phyloP scores from a whole-genome alignment of 2,113 vertebrate genomes.

The Pachypanchax playfairii region DNA sequence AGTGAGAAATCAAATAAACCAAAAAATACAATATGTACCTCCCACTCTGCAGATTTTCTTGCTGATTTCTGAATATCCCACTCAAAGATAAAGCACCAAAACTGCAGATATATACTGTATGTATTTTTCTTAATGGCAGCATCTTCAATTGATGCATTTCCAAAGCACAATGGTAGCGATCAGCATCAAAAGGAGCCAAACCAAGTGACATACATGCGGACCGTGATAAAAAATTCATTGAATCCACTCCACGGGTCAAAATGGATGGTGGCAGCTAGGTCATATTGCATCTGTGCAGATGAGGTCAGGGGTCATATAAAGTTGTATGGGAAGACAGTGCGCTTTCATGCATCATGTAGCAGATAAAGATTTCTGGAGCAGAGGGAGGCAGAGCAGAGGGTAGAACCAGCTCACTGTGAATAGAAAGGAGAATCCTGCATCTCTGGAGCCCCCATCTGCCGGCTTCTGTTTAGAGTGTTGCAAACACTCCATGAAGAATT shows the following conservation, averaged over 20 bases:
- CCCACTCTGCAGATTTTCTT: slow-evolving; percentile 35
- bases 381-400: slow-evolving; percentile 44
- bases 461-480: slow-evolving; percentile 10
- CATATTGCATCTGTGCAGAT: slow-evolving; percentile 90
- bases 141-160: slow-evolving; percentile 51
- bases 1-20: slow-evolving; percentile 46
- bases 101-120: slow-evolving; percentile 6
- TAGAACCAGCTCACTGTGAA: slow-evolving; percentile 30
- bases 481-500: neutral
- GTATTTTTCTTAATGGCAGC: slow-evolving; percentile 3
- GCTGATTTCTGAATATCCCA: slow-evolving; percentile 18
- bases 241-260: slow-evolving; percentile 92
- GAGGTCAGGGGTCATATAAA: slow-evolving; percentile 87
- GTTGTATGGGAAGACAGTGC: slow-evolving; percentile 90
- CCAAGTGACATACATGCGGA: slow-evolving; percentile 56
- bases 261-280: slow-evolving; percentile 93
- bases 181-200: slow-evolving; percentile 62
- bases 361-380: slow-evolving; percentile 90
- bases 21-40: slow-evolving; percentile 34
- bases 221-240: slow-evolving; percentile 99
- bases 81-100: slow-evolving; percentile 14
- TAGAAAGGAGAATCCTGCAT: slow-evolving; percentile 17
- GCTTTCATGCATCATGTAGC: slow-evolving; percentile 98
- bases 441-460: slow-evolving; percentile 31
- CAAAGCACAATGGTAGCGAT: slow-evolving; percentile 51